Percentiles rank a stretch among this genome's conserved stretches.
Evolutionary conservation across 92 coral and sea anemone species (phyloP).

Genomic region (Meandrina meandrites): DNA sequence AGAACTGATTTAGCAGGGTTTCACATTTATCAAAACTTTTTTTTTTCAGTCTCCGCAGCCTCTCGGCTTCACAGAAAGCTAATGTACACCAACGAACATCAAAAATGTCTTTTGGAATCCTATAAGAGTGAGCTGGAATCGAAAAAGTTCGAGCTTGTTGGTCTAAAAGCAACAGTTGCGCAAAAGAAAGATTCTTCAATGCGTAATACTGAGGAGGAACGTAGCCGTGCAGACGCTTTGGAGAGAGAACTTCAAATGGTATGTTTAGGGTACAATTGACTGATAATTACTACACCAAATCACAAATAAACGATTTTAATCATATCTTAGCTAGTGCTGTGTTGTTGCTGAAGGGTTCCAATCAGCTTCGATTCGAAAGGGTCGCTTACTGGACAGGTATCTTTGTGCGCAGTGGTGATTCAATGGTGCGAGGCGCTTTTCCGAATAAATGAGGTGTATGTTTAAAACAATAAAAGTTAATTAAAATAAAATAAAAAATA

Average conservation of each 20-base stretch:
- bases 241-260: slow-evolving; percentile 83
- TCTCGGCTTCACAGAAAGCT: slow-evolving; percentile 82
- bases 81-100: slow-evolving; percentile 86
- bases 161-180: slow-evolving; percentile 64
- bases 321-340: too few species aligned
- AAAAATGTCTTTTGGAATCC: slow-evolving; percentile 74
- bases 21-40: background rate
- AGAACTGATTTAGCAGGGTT: background rate
- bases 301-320: too few species aligned
- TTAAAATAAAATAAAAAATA: too few species aligned
- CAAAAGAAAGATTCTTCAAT: slow-evolving; percentile 45
- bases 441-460: too few species aligned
- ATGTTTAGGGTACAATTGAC: background rate
- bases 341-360: too few species aligned
- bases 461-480: too few species aligned
- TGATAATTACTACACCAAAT: background rate
- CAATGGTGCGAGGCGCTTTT: too few species aligned
- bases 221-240: slow-evolving; percentile 35
- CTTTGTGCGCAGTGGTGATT: too few species aligned
- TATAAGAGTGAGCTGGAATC: slow-evolving; percentile 66
- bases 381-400: too few species aligned
- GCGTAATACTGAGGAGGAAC: slow-evolving; percentile 29
- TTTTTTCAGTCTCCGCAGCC: slow-evolving; percentile 69
- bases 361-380: too few species aligned
- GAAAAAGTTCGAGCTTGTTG: slow-evolving; percentile 65